Base-by-base conservation (phyloP, 2,113 vertebrate genomes). In the Phoxinus phoxinus region DNA sequence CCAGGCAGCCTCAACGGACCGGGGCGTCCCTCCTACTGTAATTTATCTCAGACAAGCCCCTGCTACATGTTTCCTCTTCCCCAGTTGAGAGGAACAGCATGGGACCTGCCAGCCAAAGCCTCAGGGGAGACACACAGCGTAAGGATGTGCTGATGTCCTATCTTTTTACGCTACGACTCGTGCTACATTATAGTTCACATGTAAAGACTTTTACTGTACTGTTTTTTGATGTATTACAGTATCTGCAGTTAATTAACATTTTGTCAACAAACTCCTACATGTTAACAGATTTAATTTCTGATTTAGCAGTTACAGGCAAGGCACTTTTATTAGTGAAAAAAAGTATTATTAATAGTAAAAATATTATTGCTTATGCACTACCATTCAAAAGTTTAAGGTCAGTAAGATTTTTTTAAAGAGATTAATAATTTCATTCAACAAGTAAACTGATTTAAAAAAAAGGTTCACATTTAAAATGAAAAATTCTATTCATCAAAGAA, bases 1-100 rank as follows among this genome's bases (percentile, higher is more conserved):
- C 84, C 35, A 48, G 84, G 82, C 86, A 84, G 89, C 80, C 90
- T 89, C 85, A 85, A 84, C 73, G 86, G 90, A 91, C 90, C 90
- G 89, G 93, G 93, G 88, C 84, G 84, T 90, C 90, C 88, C 87
- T 92, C 88, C 88, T 88, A 89, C 85, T 90, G 67, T 93, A 93
- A 94, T 95, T 94, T 91, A 94, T 94, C 93, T 93, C 89, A 69
- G 90, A 90, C 61, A 77, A 92, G 89, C 87, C 84, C 85, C 73
- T 80, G 88, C 88, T 87, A 76, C 90, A 67, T 48, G 76, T 61
- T 90, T 92, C 81, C 32, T 85, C 65, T 82, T 87, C 87, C 93
- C 91, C 89, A 37, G 58, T 58, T 89, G 89, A 77, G 61, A 67
- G 56, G 35, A 80, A 71, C 84, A 90, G 86, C 73, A 85, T 51